Base-by-base conservation (phyloP, 2,113 vertebrate species). In the Athene noctua region DNA sequence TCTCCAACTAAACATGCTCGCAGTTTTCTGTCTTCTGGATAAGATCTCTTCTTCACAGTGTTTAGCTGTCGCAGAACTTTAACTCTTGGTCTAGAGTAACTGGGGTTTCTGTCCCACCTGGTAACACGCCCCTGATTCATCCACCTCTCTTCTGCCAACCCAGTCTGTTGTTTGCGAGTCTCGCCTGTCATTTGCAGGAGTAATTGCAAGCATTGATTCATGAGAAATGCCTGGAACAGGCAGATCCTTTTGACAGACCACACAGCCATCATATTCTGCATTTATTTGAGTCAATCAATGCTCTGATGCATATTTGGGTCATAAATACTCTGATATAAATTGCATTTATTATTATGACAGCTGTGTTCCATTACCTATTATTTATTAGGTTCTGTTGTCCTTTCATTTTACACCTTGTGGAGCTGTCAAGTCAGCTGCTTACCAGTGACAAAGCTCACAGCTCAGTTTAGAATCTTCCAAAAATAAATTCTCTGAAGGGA, bases 271-370 rank as follows among this genome's bases (percentile, higher is more conserved):
- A 40, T 74, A 70, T 71, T 82, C 81, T 78, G 94, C 80, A 62
- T 94, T 95, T 93, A 86, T 94, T 94, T 80, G 88, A 97, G 87
- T 95, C 96, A 95, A 9, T 97, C 93, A 93, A 61, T 90, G 89
- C 86, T 91, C 62, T 81, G 72, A 74, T 94, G 96, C 73, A 67
- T 92, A 96, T 95, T 95, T 95, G 86, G 94, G 81, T 92, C 91
- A 80, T 92, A 96, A 96, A 94, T 96, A 90, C 30, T 66, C 32
- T 52, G 87, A 36, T 88, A 87, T 85, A 82, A 96, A 92, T 96
- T 87, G 55, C 79, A 80, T 94, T 86, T 92, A 90, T 95, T 72
- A 68, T 88, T 67, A 67, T 91, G 95, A 95, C 95, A 95, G 95
- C 94, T 67, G 91, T 80, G 71, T 89, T 92, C 77, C 20, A 15